Conservation (phyloP, 2,888 invertebrate genomes). For the Polydesmus complanatus region DNA sequence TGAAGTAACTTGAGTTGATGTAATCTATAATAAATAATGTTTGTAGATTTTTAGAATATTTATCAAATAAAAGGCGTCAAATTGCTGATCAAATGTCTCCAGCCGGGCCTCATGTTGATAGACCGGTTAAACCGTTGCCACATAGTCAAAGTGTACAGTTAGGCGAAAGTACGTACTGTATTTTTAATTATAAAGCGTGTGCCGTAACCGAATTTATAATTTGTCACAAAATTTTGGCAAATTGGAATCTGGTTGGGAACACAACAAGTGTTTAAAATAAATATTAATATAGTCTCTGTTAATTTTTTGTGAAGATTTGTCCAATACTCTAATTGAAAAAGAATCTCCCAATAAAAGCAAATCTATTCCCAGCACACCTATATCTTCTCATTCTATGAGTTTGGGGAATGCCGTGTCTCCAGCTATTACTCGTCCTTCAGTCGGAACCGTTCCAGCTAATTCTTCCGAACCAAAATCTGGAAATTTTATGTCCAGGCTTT, state of each 20-base stretch:
- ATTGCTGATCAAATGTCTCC: conserved; percentile 41
- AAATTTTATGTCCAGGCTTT: conserved; percentile 24
- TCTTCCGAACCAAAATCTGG: conserved; percentile 4
- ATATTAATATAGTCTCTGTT: neutral
- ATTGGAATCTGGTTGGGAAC: no score
- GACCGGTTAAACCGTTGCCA: neutral
- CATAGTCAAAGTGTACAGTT: conserved; percentile 16
- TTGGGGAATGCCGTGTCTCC: neutral
- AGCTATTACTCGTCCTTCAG: conserved; percentile 26
- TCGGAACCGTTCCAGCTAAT: conserved; percentile 11
- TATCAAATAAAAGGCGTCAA: conserved; percentile 58
- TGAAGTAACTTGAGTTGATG: conserved; percentile 1
- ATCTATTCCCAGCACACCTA: conserved; percentile 6
- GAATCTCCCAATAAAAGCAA: neutral
- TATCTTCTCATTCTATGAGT: neutral
- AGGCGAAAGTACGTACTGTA: neutral
- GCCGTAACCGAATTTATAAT: neutral
- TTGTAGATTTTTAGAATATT: conserved; percentile 42
- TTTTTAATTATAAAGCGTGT: neutral
- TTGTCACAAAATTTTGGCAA: no score
- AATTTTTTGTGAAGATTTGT: neutral
- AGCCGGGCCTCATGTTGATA: neutral
- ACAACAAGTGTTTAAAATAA: neutral
- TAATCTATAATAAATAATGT: conserved; percentile 14
- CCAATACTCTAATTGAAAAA: neutral